These are phyloP conservation scores for Physocephala rufipes DNA, from an alignment of 2,888 invertebrate genomes.

Conservation along the genomic window DNA sequence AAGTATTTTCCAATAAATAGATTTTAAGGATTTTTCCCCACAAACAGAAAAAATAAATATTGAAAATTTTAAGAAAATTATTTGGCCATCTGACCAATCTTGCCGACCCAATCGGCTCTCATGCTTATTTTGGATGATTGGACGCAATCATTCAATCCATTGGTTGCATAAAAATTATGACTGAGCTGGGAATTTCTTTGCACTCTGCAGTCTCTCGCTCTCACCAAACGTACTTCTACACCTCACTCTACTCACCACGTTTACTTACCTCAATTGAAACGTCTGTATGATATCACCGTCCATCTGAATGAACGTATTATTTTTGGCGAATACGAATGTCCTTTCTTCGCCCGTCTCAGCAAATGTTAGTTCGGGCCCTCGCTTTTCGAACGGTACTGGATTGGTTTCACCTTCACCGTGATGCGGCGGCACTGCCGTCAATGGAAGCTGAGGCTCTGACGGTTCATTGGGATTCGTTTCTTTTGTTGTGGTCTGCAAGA, in stretches of 20 bases:
- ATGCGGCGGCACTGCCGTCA: constrained; percentile 52
- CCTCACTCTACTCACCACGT: neutral
- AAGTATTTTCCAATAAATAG: too few species aligned
- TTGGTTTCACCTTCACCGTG: constrained; percentile 60
- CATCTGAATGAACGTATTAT: constrained; percentile 89
- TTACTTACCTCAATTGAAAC: constrained; percentile 82
- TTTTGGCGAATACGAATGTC: constrained; percentile 92
- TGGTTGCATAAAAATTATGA: too few species aligned
- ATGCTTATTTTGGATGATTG: too few species aligned
- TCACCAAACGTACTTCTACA: too few species aligned
- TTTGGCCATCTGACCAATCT: too few species aligned
- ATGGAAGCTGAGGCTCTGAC: constrained; percentile 49
- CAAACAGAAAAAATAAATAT: too few species aligned
- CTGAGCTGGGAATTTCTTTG: too few species aligned
- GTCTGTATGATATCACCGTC: constrained; percentile 90
- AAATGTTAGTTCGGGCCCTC: constrained; percentile 84
- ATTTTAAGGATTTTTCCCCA: too few species aligned
- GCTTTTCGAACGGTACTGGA: constrained; percentile 76
- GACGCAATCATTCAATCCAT: too few species aligned
- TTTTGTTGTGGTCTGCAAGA: constrained; percentile 67
- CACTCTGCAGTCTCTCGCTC: too few species aligned
- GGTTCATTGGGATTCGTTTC: constrained; percentile 68
- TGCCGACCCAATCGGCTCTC: too few species aligned
- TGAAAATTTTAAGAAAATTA: too few species aligned
- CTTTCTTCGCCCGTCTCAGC: constrained; percentile 84